Evolutionary conservation across 2,888 invertebrate species (phyloP), one percentile per base, ranked within the genome.

Genomic region (Conus canariensis): DNA sequence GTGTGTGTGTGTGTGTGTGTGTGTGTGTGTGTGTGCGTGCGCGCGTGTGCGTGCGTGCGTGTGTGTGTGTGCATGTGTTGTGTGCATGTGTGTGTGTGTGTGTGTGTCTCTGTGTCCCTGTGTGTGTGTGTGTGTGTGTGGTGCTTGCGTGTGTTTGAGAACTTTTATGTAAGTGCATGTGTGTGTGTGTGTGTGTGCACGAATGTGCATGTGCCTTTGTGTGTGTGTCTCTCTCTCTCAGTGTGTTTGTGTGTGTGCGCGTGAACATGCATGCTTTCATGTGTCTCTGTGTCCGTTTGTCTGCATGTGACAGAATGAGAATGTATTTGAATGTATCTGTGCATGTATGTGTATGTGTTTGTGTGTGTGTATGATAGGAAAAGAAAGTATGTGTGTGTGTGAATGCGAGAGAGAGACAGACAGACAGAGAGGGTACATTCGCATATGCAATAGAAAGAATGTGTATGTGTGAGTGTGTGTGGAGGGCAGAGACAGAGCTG

Each of bases 1-100:
- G 19, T 83, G 82, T 83, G 56, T 58, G 82, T 83, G 80, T 80
- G 80, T 80, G 80, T 30, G 45, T 45, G 30, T 80, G 80, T 80
- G 80, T 45, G 16, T 80, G 80, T 45, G 45, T 80, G 80, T 80
- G 8, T 45, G 45, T 64, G 12, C 3, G 12, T 64, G 12, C 6
- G 12, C 7, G 70, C 45, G 80, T 30, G 80, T 30, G 22, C 12
- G 22, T 74, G 19, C 12, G 70, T 74, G 70, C 12, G 70, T 22
- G 22, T 14, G 70, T 14, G 22, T 64, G 45, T 45, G 45, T 45
- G 60, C 2, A 7, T 74, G 70, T 74, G 70, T 2, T 82, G n/a
- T n/a, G 45, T 4, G 45, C 45, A 45, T 45, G 45, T 45, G 45
- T 5, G 3, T 74, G 1, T 74, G 74, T 0, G n/a, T n/a, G n/a